phyloP scores from a whole-genome alignment of 2,113 vertebrate genomes.

The Otocyon megalotis region DNA sequence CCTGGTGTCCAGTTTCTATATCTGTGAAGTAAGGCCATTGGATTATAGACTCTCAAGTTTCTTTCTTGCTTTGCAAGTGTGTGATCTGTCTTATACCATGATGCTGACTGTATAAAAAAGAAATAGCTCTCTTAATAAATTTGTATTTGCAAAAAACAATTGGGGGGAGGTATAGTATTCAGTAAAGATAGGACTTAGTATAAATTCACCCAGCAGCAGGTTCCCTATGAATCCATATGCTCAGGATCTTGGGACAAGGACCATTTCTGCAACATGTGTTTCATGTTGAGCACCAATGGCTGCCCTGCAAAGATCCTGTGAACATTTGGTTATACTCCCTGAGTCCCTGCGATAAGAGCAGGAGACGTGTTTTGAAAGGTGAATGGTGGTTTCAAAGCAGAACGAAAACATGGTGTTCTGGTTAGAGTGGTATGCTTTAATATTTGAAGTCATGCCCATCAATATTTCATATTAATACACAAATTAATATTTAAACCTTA shows the following conservation, averaged over 20 bases:
- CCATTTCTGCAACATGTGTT: not conserved
- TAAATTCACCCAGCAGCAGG: not conserved
- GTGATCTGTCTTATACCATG: not conserved
- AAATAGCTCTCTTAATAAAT: not conserved
- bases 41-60: not conserved
- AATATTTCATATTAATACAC: not conserved
- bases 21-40: not conserved
- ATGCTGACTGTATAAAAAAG: not conserved
- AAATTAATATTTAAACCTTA: slow-evolving; percentile 13
- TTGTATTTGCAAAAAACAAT: not conserved
- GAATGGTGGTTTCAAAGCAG: not conserved
- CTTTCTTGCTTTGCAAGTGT: not conserved
- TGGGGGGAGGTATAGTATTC: not conserved
- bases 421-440: not conserved
- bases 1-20: not conserved
- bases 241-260: no score
- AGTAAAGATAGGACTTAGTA: not conserved
- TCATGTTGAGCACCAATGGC: not conserved
- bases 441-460: not conserved
- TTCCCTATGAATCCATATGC: not conserved
- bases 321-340: not conserved
- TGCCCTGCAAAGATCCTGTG: not conserved
- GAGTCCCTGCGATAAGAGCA: not conserved
- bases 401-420: not conserved
- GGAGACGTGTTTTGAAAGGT: not conserved